Evolutionary conservation across 2,113 vertebrate genomes (phyloP).

Genomic region (Ammospiza caudacuta): DNA sequence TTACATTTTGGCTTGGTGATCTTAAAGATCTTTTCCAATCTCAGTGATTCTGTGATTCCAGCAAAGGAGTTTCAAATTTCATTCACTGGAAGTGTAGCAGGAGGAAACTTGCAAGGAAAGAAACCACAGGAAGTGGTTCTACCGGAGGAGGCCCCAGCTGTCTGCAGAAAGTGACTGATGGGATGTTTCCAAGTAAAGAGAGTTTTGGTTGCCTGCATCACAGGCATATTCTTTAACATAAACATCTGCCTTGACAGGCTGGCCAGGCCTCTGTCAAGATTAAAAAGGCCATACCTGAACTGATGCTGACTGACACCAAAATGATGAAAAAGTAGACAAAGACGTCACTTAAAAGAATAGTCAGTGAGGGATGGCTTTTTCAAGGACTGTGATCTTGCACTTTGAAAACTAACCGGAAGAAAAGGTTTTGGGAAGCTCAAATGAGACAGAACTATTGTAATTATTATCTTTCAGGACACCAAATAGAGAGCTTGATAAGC

Average conservation of each 20-base stretch:
- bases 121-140: background rate
- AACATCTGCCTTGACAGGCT: background rate
- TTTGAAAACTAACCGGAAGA: background rate
- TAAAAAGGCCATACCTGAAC: background rate
- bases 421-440: background rate
- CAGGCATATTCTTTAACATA: background rate
- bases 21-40: background rate
- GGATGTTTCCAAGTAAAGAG: background rate
- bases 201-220: background rate
- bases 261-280: background rate
- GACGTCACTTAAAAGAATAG: background rate
- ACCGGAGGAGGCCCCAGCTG: background rate
- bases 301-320: background rate
- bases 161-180: background rate
- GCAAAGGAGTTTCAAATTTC: background rate
- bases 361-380: background rate
- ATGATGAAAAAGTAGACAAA: background rate
- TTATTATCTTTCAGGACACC: background rate
- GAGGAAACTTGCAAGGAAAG: background rate
- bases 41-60: background rate
- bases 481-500: background rate
- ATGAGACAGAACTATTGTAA: background rate
- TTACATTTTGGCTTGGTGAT: fast-evolving
- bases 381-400: background rate
- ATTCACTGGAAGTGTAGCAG: background rate